These are phyloP conservation scores for Cyclargus thomasi DNA, from an alignment of 1,140 invertebrate genomes.

Conservation along the genomic window DNA sequence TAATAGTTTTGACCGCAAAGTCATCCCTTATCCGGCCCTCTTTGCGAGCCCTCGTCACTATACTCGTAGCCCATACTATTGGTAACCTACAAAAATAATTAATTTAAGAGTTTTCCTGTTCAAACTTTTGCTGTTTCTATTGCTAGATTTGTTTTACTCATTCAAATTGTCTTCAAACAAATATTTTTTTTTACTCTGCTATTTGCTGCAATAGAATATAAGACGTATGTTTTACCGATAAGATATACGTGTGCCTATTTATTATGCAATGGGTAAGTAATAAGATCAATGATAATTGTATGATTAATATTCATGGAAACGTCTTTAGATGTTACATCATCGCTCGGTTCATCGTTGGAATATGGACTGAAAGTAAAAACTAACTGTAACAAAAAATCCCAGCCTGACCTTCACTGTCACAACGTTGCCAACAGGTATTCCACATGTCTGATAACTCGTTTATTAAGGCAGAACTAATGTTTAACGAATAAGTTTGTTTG, in stretches of 20 bases:
- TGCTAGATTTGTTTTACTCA: neutral
- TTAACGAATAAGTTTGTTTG: too few species aligned
- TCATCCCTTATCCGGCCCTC: conserved; percentile 95
- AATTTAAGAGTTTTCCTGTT: too few species aligned
- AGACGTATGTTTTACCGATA: neutral
- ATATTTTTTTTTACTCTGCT: too few species aligned
- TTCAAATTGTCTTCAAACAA: too few species aligned
- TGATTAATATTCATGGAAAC: neutral
- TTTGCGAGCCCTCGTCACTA: conserved; percentile 89
- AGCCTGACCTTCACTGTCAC: neutral
- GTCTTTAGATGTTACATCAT: neutral
- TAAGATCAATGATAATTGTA: neutral
- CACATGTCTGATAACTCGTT: neutral
- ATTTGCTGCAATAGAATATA: too few species aligned
- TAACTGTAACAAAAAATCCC: neutral
- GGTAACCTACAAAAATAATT: conserved; percentile 79
- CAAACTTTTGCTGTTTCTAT: neutral
- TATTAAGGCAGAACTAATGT: too few species aligned
- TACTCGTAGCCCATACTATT: conserved; percentile 93
- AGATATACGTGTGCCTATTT: neutral
- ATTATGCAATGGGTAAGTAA: neutral
- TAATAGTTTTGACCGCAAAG: conserved; percentile 92
- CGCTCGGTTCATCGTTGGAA: neutral
- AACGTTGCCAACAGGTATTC: neutral
- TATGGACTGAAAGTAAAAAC: neutral